phyloP scores from a whole-genome alignment of 2,113 vertebrate genomes.

The Elgaria multicarinata region DNA sequence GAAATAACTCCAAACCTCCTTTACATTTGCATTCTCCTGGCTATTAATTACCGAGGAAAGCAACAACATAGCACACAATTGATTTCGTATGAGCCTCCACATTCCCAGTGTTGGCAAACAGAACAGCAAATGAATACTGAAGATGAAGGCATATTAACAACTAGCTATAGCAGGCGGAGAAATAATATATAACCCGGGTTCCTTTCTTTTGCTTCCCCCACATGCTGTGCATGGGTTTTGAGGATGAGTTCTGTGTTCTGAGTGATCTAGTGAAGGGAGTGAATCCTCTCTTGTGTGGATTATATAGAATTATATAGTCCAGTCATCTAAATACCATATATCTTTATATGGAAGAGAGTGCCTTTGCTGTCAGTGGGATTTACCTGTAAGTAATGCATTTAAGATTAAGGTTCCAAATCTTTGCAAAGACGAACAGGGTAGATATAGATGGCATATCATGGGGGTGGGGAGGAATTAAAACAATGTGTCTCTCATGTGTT shows the following conservation, averaged over 20 bases:
- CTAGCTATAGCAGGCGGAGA: slow-evolving; percentile 24
- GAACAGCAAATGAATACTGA: slow-evolving; percentile 7
- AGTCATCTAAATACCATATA: not conserved
- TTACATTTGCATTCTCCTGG: slow-evolving; percentile 3
- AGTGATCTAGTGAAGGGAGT: not conserved
- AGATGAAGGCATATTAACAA: not conserved
- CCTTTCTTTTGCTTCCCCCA: not conserved
- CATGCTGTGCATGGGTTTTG: not conserved
- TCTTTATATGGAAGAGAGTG: too few relatives aligned
- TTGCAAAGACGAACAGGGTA: too few relatives aligned
- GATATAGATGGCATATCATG: not conserved
- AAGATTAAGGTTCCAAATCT: not conserved
- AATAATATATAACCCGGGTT: slow-evolving; percentile 30
- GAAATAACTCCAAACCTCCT: not conserved
- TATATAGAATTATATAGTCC: not conserved
- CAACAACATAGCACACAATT: not conserved
- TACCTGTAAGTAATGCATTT: not conserved
- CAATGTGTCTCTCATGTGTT: not conserved
- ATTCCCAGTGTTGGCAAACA: not conserved
- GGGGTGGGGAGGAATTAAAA: not conserved
- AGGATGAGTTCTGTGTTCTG: not conserved
- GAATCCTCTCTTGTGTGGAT: not conserved
- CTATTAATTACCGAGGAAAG: slow-evolving; percentile 25
- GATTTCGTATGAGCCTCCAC: not conserved
- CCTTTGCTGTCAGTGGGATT: not conserved